Percentiles rank a stretch among this genome's conserved stretches.
Conservation (phyloP, 2,888 invertebrate species). For the Volucella inanis region DNA sequence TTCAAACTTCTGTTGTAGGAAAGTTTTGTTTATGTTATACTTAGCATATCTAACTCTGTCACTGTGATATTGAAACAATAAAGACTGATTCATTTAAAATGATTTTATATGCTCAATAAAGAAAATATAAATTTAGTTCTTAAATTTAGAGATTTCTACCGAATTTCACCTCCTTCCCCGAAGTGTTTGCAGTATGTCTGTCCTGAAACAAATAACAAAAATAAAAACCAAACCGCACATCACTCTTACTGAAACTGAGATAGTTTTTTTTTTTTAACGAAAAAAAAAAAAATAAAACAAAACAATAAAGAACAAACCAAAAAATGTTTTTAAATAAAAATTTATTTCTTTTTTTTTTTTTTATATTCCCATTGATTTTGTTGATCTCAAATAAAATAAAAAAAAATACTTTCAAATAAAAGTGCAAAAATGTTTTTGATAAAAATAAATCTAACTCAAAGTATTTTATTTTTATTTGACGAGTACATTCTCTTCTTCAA, state of each 20-base stretch:
- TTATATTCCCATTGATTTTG: slow-evolving; percentile 68
- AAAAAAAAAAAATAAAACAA: background rate
- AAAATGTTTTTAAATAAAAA: slow-evolving; percentile 32
- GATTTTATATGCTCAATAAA: slow-evolving; percentile 51
- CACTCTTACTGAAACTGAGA: slow-evolving; percentile 14
- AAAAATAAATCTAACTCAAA: slow-evolving; percentile 1
- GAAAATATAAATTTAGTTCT: slow-evolving; percentile 30
- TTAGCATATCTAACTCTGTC: slow-evolving; percentile 10
- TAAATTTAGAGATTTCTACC: slow-evolving; percentile 37
- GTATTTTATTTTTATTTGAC: background rate
- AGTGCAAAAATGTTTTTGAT: slow-evolving; percentile 25
- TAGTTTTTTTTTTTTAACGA: slow-evolving; percentile 45
- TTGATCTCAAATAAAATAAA: slow-evolving; percentile 44
- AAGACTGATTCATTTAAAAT: slow-evolving; percentile 61
- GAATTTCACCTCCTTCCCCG: slow-evolving; percentile 1
- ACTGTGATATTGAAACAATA: slow-evolving; percentile 70
- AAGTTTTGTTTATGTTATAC: slow-evolving; percentile 27
- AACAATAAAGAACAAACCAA: slow-evolving; percentile 39
- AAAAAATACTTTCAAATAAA: slow-evolving; percentile 5
- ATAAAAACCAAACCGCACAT: slow-evolving; percentile 39
- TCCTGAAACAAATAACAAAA: slow-evolving; percentile 33
- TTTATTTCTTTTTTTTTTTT: slow-evolving; percentile 53
- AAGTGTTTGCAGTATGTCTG: slow-evolving; percentile 14
- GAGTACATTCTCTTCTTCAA: slow-evolving; percentile 47
- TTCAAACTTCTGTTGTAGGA: slow-evolving; percentile 26